Conservation (phyloP, 1,140 invertebrate genomes). For the Calephelis nemesis region DNA sequence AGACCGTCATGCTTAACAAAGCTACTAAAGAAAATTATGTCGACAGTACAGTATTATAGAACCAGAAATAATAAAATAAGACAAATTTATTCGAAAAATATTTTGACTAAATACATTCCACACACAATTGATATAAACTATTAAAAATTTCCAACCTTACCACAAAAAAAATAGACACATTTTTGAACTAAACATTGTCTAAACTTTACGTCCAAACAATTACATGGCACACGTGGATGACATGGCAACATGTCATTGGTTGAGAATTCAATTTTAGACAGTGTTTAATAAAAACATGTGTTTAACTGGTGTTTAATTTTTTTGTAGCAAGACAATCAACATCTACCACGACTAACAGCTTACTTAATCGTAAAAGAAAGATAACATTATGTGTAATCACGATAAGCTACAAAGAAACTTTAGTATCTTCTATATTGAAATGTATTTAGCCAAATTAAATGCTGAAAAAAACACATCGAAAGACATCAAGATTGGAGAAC, state of each 20-base stretch:
- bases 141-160: not conserved
- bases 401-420: not conserved
- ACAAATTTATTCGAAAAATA: not conserved
- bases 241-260: too few relatives aligned
- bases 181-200: too few relatives aligned
- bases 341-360: too few relatives aligned
- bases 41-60: not conserved
- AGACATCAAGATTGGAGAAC: constrained; percentile 29
- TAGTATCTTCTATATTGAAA: constrained; percentile 23
- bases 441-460: constrained; percentile 27
- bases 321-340: too few relatives aligned
- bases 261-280: too few relatives aligned
- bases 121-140: not conserved
- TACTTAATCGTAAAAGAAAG: too few relatives aligned
- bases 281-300: too few relatives aligned
- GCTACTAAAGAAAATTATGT: not conserved
- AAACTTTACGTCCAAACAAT: too few relatives aligned
- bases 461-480: constrained; percentile 27
- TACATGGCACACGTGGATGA: too few relatives aligned
- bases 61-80: not conserved
- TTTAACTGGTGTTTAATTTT: not conserved
- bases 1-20: not conserved
- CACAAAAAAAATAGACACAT: not conserved
- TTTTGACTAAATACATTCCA: constrained; percentile 8
- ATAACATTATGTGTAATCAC: too few relatives aligned